These are phyloP conservation scores for Fistularia commersonii DNA, from an alignment of 2,797 vertebrate species.

Conservation along the genomic window DNA sequence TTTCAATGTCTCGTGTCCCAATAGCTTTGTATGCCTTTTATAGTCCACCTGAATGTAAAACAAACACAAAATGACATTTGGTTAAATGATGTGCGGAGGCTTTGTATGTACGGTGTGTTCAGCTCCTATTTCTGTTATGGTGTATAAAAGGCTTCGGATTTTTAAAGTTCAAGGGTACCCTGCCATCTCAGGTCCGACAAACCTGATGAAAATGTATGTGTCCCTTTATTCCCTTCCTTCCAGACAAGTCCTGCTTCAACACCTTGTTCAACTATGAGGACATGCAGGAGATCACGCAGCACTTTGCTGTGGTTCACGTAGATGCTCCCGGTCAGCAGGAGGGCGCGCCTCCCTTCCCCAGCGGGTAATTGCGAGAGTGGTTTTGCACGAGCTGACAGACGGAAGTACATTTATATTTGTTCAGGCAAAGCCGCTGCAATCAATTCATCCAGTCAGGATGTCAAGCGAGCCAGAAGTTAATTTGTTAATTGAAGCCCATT, in stretches of 20 bases:
- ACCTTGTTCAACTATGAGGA: conserved; percentile 98
- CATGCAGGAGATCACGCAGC: conserved; percentile 97
- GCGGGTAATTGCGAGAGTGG: conserved; percentile 73
- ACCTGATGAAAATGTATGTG: neutral
- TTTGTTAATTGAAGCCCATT: conserved; percentile 31
- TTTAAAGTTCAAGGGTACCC: too few species aligned
- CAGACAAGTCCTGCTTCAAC: conserved; percentile 98
- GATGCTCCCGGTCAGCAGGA: conserved; percentile 97
- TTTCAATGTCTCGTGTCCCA: too few species aligned
- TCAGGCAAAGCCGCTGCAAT: neutral
- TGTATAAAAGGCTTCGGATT: too few species aligned
- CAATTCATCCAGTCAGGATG: conserved; percentile 2
- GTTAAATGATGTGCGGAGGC: too few species aligned
- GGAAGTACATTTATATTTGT: conserved; percentile 3
- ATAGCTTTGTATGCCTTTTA: too few species aligned
- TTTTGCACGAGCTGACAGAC: neutral
- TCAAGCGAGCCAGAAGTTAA: conserved; percentile 4
- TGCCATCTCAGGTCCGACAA: too few species aligned
- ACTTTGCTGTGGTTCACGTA: conserved; percentile 94
- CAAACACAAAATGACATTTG: too few species aligned
- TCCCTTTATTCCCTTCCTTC: conserved; percentile 25
- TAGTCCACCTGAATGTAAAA: too few species aligned
- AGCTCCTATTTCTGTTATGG: too few species aligned
- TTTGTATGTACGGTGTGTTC: too few species aligned
- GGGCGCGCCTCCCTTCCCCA: conserved; percentile 89